These are phyloP conservation scores for Flexamia atlantica DNA, from an alignment of 2,888 invertebrate species.

Conservation along the genomic window DNA sequence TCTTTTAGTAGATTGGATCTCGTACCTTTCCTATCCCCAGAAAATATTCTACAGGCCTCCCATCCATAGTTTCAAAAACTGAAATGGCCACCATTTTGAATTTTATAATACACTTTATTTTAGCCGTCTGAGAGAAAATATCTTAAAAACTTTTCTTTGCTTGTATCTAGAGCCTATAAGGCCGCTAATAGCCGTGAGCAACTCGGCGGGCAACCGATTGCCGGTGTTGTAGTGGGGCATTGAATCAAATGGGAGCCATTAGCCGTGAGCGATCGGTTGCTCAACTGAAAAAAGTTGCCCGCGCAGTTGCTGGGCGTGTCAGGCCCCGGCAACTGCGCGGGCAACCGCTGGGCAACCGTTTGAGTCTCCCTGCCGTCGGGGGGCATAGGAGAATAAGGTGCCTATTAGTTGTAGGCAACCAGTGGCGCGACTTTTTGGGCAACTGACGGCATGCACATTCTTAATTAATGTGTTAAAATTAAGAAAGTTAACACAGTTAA, in stretches of 20 bases:
- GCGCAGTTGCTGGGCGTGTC: slow-evolving; percentile 3
- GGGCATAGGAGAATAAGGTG: slow-evolving; percentile 30
- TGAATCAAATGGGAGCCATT: slow-evolving; percentile 52
- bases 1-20: no score
- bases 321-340: not conserved
- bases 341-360: not conserved
- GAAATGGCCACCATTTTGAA: no score
- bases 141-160: no score
- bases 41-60: no score
- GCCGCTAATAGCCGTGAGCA: slow-evolving; percentile 23
- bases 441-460: not conserved
- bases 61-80: no score
- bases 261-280: slow-evolving; percentile 47
- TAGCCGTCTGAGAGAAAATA: no score
- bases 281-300: not conserved
- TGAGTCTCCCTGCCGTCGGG: slow-evolving; percentile 38
- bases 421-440: slow-evolving; percentile 8
- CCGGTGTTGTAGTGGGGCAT: slow-evolving; percentile 36
- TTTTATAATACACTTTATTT: no score
- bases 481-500: not conserved
- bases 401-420: slow-evolving; percentile 42
- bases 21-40: no score
- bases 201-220: slow-evolving; percentile 21
- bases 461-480: not conserved
- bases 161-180: no score